phyloP scores from a whole-genome alignment of 2,797 vertebrate species.

The Salarias fasciatus region DNA sequence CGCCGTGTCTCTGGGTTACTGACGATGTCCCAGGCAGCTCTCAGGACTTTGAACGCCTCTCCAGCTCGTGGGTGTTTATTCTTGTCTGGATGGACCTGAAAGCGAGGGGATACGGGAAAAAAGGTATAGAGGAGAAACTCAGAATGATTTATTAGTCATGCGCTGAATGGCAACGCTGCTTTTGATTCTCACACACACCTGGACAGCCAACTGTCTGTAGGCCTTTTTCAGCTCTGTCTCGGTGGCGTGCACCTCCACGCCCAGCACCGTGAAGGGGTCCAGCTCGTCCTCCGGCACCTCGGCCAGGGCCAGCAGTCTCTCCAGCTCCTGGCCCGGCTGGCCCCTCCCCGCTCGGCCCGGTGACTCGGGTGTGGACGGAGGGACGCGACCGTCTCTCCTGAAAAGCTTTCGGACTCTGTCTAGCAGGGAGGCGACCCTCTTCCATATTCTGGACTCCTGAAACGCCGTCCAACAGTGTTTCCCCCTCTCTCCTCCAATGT shows the following conservation, averaged over 20 bases:
- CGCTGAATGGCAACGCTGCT: slow-evolving; percentile 2
- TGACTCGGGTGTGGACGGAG: slow-evolving; percentile 55
- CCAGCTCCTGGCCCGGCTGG: slow-evolving; percentile 86
- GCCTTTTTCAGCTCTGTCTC: slow-evolving; percentile 92
- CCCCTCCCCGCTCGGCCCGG: slow-evolving; percentile 71
- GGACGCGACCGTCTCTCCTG: slow-evolving; percentile 38
- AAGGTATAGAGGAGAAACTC: slow-evolving; percentile 26
- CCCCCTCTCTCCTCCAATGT: slow-evolving; percentile 73
- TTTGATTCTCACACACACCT: slow-evolving; percentile 79
- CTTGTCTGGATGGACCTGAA: slow-evolving; percentile 96
- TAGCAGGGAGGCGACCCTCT: slow-evolving; percentile 66
- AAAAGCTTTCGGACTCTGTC: slow-evolving; percentile 61
- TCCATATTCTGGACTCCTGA: slow-evolving; percentile 80
- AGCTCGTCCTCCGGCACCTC: slow-evolving; percentile 92
- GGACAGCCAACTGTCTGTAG: slow-evolving; percentile 93
- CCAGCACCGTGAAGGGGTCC: slow-evolving; percentile 92
- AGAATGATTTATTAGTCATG: slow-evolving; percentile 24
- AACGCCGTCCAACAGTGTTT: slow-evolving; percentile 76
- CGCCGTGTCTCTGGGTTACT: slow-evolving; percentile 91
- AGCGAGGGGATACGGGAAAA: slow-evolving; percentile 32
- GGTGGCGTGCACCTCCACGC: slow-evolving; percentile 89
- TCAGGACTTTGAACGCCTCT: slow-evolving; percentile 94
- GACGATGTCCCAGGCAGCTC: slow-evolving; percentile 95
- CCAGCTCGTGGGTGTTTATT: slow-evolving; percentile 94
- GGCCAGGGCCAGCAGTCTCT: slow-evolving; percentile 88